Conservation (phyloP, 1,140 invertebrate genomes). For the Bombus picipes region DNA sequence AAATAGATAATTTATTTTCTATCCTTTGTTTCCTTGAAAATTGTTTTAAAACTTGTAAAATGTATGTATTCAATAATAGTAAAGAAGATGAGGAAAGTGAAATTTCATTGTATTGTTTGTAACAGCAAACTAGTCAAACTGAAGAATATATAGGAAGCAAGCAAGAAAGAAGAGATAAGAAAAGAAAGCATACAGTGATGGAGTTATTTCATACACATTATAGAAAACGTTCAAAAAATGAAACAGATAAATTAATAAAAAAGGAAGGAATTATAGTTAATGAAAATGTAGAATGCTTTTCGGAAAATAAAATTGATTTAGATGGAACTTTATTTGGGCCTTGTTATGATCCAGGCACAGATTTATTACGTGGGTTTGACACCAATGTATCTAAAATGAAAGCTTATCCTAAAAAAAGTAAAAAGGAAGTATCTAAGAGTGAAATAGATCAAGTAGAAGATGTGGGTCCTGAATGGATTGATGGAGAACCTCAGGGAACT, state of each 20-base stretch:
- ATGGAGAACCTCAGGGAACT: conserved; percentile 78
- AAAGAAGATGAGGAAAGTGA: background rate
- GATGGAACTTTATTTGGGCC: conserved; percentile 61
- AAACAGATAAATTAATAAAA: conserved; percentile 76
- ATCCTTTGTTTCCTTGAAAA: background rate
- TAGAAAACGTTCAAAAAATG: conserved; percentile 73
- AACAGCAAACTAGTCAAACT: conserved; percentile 66
- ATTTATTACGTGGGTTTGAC: conserved; percentile 68
- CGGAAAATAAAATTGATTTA: conserved; percentile 61
- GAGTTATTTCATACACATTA: conserved; percentile 85
- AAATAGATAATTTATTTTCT: background rate
- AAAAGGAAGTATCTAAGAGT: conserved; percentile 63
- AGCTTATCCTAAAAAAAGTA: conserved; percentile 68
- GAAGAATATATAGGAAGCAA: conserved; percentile 83
- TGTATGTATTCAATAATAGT: background rate
- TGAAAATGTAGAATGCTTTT: conserved; percentile 51
- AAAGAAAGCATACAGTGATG: conserved; percentile 87
- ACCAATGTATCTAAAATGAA: conserved; percentile 62
- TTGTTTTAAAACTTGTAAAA: background rate
- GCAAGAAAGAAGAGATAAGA: conserved; percentile 87
- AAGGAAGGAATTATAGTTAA: conserved; percentile 63
- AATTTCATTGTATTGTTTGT: conserved; percentile 37
- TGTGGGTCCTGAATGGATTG: conserved; percentile 77
- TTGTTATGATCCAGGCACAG: conserved; percentile 70
- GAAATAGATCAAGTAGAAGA: conserved; percentile 73